phyloP scores from a whole-genome alignment of 2,797 vertebrate species.

The Typhlichthys eigenmanni region DNA sequence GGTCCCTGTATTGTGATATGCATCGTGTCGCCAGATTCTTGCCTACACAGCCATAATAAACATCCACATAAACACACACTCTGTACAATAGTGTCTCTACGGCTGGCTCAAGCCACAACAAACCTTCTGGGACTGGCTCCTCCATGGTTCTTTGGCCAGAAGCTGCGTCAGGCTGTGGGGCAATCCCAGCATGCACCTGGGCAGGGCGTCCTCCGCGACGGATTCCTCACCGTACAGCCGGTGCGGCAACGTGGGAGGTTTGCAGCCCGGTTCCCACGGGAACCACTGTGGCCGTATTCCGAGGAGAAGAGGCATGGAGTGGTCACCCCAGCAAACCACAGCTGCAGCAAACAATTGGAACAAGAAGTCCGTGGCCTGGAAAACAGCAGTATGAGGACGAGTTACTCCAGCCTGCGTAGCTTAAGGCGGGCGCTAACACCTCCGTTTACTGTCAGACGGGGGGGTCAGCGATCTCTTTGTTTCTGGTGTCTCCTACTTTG shows the following conservation, averaged over 20 bases:
- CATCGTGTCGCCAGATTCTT: too few relatives aligned
- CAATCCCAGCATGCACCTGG: conserved; percentile 79
- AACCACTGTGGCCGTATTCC: conserved; percentile 86
- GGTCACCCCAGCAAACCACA: conserved; percentile 89
- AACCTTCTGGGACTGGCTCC: conserved; percentile 86
- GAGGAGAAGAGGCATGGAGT: conserved; percentile 82
- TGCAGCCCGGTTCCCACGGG: conserved; percentile 67
- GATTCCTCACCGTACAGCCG: conserved; percentile 70
- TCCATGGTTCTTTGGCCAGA: conserved; percentile 91
- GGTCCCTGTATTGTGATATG: too few relatives aligned
- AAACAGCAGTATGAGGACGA: not conserved
- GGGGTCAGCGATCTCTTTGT: too few relatives aligned
- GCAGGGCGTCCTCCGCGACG: conserved; percentile 61
- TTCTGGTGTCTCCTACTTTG: too few relatives aligned
- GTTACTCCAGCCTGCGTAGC: too few relatives aligned
- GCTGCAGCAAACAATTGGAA: conserved; percentile 84
- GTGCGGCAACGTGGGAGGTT: conserved; percentile 38
- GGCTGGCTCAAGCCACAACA: not conserved
- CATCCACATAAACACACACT: too few relatives aligned
- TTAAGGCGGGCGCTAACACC: too few relatives aligned
- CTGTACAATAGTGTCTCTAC: not conserved
- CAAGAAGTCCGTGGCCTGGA: conserved; percentile 86
- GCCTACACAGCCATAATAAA: too few relatives aligned
- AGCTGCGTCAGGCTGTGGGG: conserved; percentile 81
- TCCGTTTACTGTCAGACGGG: too few relatives aligned